phyloP scores from a whole-genome alignment of 1,140 invertebrate genomes.

The Aphaenogaster rudis region DNA sequence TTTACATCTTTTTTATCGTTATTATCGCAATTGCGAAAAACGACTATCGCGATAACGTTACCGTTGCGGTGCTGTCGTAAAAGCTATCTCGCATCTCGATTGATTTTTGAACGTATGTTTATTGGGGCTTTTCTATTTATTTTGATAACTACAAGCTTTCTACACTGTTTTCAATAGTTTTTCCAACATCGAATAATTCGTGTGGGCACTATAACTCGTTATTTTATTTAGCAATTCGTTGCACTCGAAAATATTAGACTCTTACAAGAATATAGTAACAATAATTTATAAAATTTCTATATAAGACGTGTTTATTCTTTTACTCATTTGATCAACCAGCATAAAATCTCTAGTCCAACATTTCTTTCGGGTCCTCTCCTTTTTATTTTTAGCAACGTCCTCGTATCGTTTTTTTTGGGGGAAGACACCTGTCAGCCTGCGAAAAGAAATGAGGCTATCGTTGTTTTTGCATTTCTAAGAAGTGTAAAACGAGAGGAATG shows the following conservation, averaged over 20 bases:
- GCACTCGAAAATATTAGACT: not conserved
- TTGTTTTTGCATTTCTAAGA: slow-evolving; percentile 74
- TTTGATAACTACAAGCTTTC: slow-evolving; percentile 5
- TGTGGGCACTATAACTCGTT: not conserved
- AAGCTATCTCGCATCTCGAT: slow-evolving; percentile 10
- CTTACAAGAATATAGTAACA: not conserved
- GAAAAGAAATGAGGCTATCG: not conserved
- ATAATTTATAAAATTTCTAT: slow-evolving; percentile 10
- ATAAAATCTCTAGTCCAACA: not conserved
- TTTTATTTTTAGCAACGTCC: not conserved
- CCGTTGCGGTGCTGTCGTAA: not conserved
- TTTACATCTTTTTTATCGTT: slow-evolving; percentile 23
- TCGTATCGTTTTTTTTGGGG: not conserved
- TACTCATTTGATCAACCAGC: not conserved
- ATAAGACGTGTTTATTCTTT: not conserved
- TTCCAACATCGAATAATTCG: slow-evolving; percentile 1
- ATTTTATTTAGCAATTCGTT: not conserved
- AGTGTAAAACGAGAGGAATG: slow-evolving; percentile 28
- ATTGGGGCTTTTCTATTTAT: slow-evolving; percentile 7
- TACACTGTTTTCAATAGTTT: not conserved
- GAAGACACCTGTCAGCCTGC: not conserved
- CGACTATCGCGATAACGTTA: slow-evolving; percentile 24
- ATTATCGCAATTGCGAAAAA: slow-evolving; percentile 26
- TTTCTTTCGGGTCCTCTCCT: not conserved
- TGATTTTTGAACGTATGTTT: slow-evolving; percentile 38